Evolutionary conservation across 2,113 vertebrate species (phyloP).

Genomic region (Tringa solitaria): DNA sequence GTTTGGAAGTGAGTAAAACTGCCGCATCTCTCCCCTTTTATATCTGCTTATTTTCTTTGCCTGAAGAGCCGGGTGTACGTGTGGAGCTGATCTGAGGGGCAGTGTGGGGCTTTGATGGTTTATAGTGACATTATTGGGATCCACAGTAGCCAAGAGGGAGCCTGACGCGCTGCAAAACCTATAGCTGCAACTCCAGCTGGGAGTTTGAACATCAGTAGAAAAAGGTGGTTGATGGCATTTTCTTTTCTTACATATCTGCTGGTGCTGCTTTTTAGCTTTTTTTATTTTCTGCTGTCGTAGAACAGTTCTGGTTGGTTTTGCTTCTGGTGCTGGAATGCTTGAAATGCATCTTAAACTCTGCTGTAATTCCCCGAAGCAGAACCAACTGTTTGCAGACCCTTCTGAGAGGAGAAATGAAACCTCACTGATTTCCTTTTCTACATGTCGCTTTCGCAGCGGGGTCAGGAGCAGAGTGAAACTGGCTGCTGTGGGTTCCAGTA

Average conservation of each 20-base stretch:
- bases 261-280: background rate
- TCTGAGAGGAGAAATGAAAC: background rate
- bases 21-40: background rate
- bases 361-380: background rate
- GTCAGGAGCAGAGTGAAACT: background rate
- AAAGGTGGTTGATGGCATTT: fast-evolving
- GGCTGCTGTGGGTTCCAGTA: background rate
- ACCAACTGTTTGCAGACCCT: background rate
- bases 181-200: fast-evolving
- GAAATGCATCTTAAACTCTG: background rate
- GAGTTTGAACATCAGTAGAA: background rate
- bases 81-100: background rate
- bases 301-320: background rate
- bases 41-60: background rate
- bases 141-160: background rate
- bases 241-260: background rate
- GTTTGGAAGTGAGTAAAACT: constrained; percentile 87
- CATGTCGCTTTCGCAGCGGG: fast-evolving
- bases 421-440: fast-evolving
- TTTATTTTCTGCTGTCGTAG: background rate
- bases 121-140: fast-evolving
- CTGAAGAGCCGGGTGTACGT: fast-evolving
- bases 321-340: background rate
- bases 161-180: fast-evolving
- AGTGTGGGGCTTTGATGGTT: fast-evolving